phyloP scores from a whole-genome alignment of 2,113 vertebrate genomes.

The Noturus placidus region DNA sequence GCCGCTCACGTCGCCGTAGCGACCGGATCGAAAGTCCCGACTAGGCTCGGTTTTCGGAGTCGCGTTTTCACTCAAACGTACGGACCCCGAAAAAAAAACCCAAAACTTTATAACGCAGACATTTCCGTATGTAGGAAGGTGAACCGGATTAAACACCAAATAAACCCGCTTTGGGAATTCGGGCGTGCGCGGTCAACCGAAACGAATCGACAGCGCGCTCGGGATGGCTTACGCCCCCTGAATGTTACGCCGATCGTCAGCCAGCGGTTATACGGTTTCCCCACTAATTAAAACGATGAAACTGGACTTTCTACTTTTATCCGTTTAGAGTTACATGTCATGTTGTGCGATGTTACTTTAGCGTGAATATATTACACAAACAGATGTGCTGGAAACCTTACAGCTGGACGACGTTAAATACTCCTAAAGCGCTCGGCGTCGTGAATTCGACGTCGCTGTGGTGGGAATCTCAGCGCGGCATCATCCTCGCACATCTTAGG shows the following conservation, averaged over 20 bases:
- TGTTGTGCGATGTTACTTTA: too few species aligned
- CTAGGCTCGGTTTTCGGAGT: not conserved
- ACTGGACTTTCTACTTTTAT: not conserved
- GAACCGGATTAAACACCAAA: not conserved
- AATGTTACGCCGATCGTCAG: too few species aligned
- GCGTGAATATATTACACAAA: not conserved
- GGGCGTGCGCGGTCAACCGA: not conserved
- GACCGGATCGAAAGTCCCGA: not conserved
- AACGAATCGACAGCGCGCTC: too few species aligned
- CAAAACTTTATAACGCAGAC: too few species aligned
- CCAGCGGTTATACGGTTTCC: too few species aligned
- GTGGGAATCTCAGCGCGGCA: not conserved
- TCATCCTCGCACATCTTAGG: constrained; percentile 1
- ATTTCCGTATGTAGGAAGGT: not conserved
- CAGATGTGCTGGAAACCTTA: not conserved
- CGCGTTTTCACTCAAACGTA: not conserved
- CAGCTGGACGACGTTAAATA: too few species aligned
- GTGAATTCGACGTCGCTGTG: not conserved
- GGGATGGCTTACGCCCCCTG: too few species aligned
- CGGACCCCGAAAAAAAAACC: not conserved
- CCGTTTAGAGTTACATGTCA: not conserved
- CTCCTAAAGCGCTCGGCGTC: not conserved
- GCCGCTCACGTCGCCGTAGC: not conserved
- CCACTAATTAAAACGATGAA: too few species aligned
- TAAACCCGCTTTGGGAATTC: not conserved